Percentiles rank a stretch among this genome's conserved stretches.
phyloP scores from a whole-genome alignment of 2,113 vertebrate species.

The Mirounga angustirostris region DNA sequence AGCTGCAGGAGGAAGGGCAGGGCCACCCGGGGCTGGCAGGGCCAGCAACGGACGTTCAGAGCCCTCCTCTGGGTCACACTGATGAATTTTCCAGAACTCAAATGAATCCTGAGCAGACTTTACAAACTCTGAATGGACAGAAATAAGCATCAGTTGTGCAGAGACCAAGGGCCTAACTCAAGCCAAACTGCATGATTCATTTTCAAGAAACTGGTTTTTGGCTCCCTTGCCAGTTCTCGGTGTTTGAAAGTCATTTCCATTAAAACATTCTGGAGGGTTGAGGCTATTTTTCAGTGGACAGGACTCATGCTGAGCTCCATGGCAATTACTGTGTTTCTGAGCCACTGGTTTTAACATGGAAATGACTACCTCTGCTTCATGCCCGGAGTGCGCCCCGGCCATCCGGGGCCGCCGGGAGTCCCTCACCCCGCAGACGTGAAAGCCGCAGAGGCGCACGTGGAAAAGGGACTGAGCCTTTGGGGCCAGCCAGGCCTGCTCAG shows the following conservation, averaged over 20 bases:
- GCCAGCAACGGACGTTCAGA: neutral
- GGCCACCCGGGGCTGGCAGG: neutral
- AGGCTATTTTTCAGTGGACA: neutral
- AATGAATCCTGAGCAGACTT: slow-evolving; percentile 11
- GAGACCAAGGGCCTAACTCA: slow-evolving; percentile 41
- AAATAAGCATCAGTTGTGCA: slow-evolving; percentile 56
- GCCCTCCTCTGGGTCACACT: neutral
- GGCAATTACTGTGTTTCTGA: neutral
- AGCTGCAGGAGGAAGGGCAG: rapidly evolving
- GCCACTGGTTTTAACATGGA: slow-evolving; percentile 30
- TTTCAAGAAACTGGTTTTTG: slow-evolving; percentile 38
- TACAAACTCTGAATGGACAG: slow-evolving; percentile 73
- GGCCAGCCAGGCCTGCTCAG: neutral
- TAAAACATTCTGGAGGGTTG: neutral
- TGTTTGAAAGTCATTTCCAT: slow-evolving; percentile 47
- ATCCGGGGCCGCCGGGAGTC: neutral
- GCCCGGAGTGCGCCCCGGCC: neutral
- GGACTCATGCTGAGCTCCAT: neutral
- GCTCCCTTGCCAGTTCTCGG: slow-evolving; percentile 13
- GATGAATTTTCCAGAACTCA: slow-evolving; percentile 63
- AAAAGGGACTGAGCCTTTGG: rapidly evolving
- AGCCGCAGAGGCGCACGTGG: neutral
- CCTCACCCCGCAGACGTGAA: neutral
- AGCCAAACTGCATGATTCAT: slow-evolving; percentile 71
- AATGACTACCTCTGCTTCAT: neutral